phyloP scores from a whole-genome alignment of 2,797 vertebrate species.

The Decapterus maruadsi region DNA sequence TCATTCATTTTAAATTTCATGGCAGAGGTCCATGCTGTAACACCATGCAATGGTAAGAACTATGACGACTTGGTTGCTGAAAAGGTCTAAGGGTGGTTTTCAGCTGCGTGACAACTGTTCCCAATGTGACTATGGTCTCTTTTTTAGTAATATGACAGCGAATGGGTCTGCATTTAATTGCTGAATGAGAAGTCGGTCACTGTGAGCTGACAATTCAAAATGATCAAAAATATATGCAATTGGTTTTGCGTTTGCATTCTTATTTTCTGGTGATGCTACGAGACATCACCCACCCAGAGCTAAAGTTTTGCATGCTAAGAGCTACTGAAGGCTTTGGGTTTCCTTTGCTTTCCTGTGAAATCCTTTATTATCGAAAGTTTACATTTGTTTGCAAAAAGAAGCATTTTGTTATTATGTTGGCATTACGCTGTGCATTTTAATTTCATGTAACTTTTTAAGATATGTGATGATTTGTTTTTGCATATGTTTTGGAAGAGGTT shows the following conservation, averaged over 20 bases:
- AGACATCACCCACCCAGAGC: constrained; percentile 40
- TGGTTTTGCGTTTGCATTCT: constrained; percentile 50
- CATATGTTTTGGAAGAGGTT: constrained; percentile 34
- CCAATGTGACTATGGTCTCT: constrained; percentile 40
- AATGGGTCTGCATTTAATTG: constrained; percentile 32
- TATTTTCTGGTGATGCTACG: constrained; percentile 40
- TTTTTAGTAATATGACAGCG: constrained; percentile 55
- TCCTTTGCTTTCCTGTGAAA: constrained; percentile 45
- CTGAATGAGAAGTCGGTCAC: constrained; percentile 23
- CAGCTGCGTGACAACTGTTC: constrained; percentile 25
- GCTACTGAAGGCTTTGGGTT: constrained; percentile 32
- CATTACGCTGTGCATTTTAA: constrained; percentile 44
- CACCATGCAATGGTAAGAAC: constrained; percentile 65
- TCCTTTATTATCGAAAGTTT: constrained; percentile 42
- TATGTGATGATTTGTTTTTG: constrained; percentile 53
- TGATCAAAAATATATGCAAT: constrained; percentile 72
- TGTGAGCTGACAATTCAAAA: constrained; percentile 41
- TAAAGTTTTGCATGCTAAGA: constrained; percentile 59
- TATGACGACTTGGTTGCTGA: constrained; percentile 49
- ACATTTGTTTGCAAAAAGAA: constrained; percentile 25
- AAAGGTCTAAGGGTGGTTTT: constrained; percentile 40
- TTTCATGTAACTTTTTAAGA: constrained; percentile 48
- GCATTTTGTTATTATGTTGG: constrained; percentile 27
- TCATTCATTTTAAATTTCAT: constrained; percentile 76
- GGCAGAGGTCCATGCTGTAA: constrained; percentile 35